These are phyloP conservation scores for Pteromalus puparum DNA, from an alignment of 1,140 invertebrate genomes.

Conservation along the genomic window DNA sequence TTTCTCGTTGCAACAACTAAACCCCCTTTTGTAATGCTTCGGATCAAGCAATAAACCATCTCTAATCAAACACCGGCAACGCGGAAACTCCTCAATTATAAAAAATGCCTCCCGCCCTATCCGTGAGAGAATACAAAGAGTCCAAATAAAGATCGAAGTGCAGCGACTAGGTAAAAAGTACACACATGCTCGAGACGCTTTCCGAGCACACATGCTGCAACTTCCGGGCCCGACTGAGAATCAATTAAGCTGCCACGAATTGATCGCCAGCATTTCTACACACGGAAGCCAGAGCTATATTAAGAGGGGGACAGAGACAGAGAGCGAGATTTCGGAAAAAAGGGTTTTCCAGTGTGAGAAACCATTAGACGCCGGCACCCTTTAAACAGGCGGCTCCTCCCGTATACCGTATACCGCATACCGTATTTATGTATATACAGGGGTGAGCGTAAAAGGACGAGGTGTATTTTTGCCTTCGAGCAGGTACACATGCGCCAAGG, in stretches of 20 bases:
- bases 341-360: slow-evolving; percentile 69
- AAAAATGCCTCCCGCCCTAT: not conserved
- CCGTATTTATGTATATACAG: no score
- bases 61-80: not conserved
- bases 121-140: slow-evolving; percentile 11
- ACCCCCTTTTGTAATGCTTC: not conserved
- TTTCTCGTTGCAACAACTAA: no score
- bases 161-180: slow-evolving; percentile 34
- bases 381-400: slow-evolving; percentile 61
- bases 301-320: not conserved
- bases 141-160: not conserved
- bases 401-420: not conserved
- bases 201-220: slow-evolving; percentile 5
- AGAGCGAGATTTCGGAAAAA: slow-evolving; percentile 56
- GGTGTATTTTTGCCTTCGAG: slow-evolving; percentile 68
- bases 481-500: slow-evolving; percentile 53
- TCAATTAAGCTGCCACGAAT: slow-evolving; percentile 33
- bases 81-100: not conserved
- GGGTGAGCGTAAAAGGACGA: slow-evolving; percentile 52
- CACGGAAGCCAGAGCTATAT: not conserved
- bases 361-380: slow-evolving; percentile 68
- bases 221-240: slow-evolving; percentile 29
- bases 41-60: no score
- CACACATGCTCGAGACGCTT: slow-evolving; percentile 3
- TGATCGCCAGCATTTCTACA: not conserved